Conservation (phyloP, 2,888 invertebrate species). For the Prenolepis imparis region DNA sequence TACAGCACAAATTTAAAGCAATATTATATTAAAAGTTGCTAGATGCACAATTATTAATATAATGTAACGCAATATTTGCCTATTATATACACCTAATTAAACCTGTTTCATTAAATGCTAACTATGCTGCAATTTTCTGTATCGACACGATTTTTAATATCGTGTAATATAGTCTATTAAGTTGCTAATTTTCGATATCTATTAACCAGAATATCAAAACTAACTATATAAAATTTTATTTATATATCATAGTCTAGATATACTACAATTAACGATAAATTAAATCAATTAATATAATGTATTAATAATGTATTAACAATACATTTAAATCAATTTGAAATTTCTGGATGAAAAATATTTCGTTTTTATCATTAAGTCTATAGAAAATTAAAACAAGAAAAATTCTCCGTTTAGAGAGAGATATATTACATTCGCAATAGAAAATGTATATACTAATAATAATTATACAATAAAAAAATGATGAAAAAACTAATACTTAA, state of each 20-base stretch:
- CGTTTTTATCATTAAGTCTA: background rate
- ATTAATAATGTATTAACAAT: too few species aligned
- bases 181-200: slow-evolving; percentile 23
- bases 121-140: slow-evolving; percentile 25
- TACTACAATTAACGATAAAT: slow-evolving; percentile 9
- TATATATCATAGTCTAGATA: background rate
- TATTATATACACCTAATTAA: slow-evolving; percentile 9
- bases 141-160: slow-evolving; percentile 6
- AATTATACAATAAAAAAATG: background rate
- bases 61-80: slow-evolving; percentile 13
- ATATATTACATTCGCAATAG: background rate
- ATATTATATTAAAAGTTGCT: background rate
- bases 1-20: background rate
- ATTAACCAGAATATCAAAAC: background rate
- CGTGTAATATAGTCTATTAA: background rate
- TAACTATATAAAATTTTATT: background rate
- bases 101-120: slow-evolving; percentile 13
- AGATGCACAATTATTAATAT: slow-evolving; percentile 27
- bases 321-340: background rate
- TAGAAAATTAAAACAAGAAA: background rate
- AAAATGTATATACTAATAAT: background rate
- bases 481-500: background rate
- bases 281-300: background rate
- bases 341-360: background rate
- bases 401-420: background rate